These are phyloP conservation scores for Euzophera pinguis DNA, from an alignment of 2,888 invertebrate genomes.

Conservation along the genomic window DNA sequence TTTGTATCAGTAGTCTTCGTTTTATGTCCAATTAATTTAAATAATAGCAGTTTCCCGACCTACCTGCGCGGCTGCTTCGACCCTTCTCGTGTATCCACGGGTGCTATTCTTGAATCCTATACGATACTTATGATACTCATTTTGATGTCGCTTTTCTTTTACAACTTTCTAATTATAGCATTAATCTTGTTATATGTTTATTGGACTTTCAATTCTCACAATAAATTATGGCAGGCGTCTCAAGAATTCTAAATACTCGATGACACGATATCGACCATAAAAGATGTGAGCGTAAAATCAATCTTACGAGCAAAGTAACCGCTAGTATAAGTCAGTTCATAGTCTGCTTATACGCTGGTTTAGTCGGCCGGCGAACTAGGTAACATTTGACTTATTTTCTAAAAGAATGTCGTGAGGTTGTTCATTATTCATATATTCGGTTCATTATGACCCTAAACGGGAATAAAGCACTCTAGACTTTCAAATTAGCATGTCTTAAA, in stretches of 20 bases:
- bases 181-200: not conserved
- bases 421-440: constrained; percentile 45
- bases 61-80: constrained; percentile 56
- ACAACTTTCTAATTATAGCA: not conserved
- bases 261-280: constrained; percentile 13
- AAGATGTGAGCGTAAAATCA: constrained; percentile 12
- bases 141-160: not conserved
- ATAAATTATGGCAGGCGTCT: constrained; percentile 7
- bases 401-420: constrained; percentile 19
- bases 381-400: constrained; percentile 22
- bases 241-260: constrained; percentile 2
- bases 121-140: not conserved
- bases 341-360: constrained; percentile 8
- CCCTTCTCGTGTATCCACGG: constrained; percentile 33
- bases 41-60: constrained; percentile 69
- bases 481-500: constrained; percentile 71
- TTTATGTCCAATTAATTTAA: constrained; percentile 77
- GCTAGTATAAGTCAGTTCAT: constrained; percentile 6
- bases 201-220: constrained; percentile 4
- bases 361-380: constrained; percentile 15
- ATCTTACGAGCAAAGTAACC: constrained; percentile 12
- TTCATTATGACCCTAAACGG: constrained; percentile 43
- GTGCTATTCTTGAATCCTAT: constrained; percentile 3
- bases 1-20: constrained; percentile 55
- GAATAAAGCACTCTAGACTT: constrained; percentile 57